Evolutionary conservation across 2,888 invertebrate genomes (phyloP).

Genomic region (Torymus auratus): DNA sequence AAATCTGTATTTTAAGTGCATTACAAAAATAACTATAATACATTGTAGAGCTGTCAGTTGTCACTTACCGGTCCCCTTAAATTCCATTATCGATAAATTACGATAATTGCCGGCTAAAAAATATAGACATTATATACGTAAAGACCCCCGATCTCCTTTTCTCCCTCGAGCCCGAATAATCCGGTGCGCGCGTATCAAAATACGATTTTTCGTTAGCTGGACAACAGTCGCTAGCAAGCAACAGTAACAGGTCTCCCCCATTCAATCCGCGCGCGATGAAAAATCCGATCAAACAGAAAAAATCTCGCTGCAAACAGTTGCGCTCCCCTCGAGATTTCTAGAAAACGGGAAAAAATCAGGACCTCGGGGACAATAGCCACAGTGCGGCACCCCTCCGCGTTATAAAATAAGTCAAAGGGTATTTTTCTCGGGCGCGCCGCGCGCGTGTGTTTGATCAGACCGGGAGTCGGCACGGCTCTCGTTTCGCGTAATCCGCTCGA

Average conservation of each 20-base stretch:
- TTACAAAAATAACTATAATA: no score
- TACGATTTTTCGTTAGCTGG: conserved; percentile 50
- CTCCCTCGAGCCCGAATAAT: conserved; percentile 20
- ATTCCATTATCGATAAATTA: neutral
- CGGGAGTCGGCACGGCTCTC: conserved; percentile 33
- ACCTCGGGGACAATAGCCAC: conserved; percentile 25
- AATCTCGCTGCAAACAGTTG: conserved; percentile 41
- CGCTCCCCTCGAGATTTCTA: conserved; percentile 17
- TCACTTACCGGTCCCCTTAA: no score
- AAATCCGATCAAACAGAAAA: conserved; percentile 54
- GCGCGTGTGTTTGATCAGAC: conserved; percentile 44
- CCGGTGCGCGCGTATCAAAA: conserved; percentile 50
- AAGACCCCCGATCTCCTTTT: neutral
- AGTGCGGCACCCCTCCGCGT: conserved; percentile 14
- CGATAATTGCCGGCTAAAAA: conserved; percentile 14
- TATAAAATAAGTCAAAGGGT: conserved; percentile 58
- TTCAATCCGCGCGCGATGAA: neutral
- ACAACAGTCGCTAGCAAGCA: conserved; percentile 1
- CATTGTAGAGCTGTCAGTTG: no score
- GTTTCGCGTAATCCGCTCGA: conserved; percentile 57
- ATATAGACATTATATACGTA: conserved; percentile 26
- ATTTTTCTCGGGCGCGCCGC: conserved; percentile 32
- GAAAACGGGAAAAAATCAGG: conserved; percentile 49
- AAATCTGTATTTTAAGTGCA: no score
- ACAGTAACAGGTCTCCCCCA: conserved; percentile 49